Conservation (phyloP, 1,140 invertebrate species). For the Zophobas morio region DNA sequence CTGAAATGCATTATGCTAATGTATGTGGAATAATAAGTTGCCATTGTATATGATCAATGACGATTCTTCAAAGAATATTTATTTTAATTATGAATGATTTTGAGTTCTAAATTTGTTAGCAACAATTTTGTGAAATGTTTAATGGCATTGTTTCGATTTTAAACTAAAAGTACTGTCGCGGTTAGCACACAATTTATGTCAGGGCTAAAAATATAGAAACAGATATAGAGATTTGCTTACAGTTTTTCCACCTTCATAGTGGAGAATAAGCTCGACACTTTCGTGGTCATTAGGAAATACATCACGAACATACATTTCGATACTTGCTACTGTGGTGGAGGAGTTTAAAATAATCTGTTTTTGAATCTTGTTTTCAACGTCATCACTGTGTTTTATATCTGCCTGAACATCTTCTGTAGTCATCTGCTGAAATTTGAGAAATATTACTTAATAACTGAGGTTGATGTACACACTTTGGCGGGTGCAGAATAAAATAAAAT, state of each 20-base stretch:
- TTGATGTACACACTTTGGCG: no score
- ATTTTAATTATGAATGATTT: no score
- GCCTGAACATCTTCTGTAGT: conserved; percentile 13
- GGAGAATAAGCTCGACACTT: conserved; percentile 15
- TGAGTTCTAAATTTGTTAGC: no score
- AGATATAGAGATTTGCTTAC: conserved; percentile 2
- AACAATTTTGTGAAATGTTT: no score
- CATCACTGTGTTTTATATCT: conserved; percentile 9
- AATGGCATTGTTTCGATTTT: no score
- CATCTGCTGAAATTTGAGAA: conserved; percentile 8
- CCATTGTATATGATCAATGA: no score
- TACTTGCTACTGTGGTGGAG: background rate
- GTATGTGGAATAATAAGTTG: no score
- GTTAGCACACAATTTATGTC: no score
- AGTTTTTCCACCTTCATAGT: conserved; percentile 16
- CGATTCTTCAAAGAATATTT: no score
- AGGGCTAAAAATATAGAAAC: background rate
- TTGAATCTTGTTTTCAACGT: conserved; percentile 2
- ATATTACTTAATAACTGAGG: background rate
- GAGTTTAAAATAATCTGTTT: conserved; percentile 10
- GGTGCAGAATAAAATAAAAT: background rate
- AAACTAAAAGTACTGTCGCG: no score
- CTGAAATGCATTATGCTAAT: no score
- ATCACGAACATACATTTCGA: conserved; percentile 22
- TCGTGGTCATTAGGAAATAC: conserved; percentile 21